Percentiles rank a stretch among this genome's conserved stretches.
These are phyloP conservation scores for Peromyscus eremicus DNA, from an alignment of 2,797 vertebrate genomes.

Conservation along the genomic window DNA sequence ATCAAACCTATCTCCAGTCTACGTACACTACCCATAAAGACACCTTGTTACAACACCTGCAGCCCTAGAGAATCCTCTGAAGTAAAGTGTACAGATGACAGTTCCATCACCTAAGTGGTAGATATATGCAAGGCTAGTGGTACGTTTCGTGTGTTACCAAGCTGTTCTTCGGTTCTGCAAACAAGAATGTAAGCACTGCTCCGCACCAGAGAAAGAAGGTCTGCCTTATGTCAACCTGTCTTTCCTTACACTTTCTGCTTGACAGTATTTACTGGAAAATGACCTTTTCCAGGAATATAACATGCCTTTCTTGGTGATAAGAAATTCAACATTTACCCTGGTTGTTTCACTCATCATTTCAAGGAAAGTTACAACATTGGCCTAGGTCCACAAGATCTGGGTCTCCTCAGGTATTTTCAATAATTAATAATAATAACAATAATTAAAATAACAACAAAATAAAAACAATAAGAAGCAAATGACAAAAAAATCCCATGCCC, in stretches of 20 bases:
- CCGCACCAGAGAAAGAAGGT: not conserved
- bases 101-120: not conserved
- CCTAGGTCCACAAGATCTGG: not conserved
- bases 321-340: constrained; percentile 49
- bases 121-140: not conserved
- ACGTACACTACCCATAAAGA: not conserved
- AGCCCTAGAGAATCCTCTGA: not conserved
- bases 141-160: not conserved
- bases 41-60: fast-evolving
- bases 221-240: constrained; percentile 36
- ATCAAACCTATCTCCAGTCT: not conserved
- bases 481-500: not conserved
- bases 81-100: not conserved
- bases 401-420: not conserved
- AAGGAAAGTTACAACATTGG: not conserved
- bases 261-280: constrained; percentile 52
- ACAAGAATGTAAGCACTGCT: not conserved
- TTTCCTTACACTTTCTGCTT: constrained; percentile 38
- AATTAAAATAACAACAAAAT: not conserved
- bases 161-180: not conserved
- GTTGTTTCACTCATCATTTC: not conserved
- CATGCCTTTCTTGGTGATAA: not conserved
- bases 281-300: constrained; percentile 21
- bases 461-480: not conserved
- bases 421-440: not conserved